Evolutionary conservation across 2,888 invertebrate species (phyloP), one percentile per base, ranked within the genome.

Genomic region (Eupsilia transversa): DNA sequence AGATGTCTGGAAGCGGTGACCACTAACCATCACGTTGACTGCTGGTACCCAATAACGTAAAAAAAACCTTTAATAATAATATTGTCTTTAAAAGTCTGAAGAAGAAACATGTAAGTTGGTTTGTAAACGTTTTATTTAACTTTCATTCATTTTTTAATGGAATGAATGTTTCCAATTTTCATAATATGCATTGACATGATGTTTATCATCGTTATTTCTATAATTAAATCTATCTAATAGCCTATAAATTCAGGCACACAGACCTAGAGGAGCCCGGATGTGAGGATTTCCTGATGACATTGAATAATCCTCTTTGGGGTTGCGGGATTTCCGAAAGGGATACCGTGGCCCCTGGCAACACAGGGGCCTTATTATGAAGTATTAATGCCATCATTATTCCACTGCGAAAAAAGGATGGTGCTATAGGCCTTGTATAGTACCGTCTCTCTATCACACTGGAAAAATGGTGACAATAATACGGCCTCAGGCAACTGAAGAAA

Each of bases 71-170:
- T 61, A 12, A 43, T 30, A 14, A 12, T 17, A 70, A 5, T 52
- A n/a, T 38, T 30, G 1, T 12, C 7, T 57, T 71, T 17, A 6
- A 12, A 27, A n/a, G 9, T 38, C 46, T n/a, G 23, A 27, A n/a
- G 65, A 57, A 41, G n/a, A 3, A n/a, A 64, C 17, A 76, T 38
- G 68, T 76, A 76, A 76, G 76, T 76, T 30, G 12, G 67, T 74
- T 64, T 74, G 33, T 49, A 73, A 33, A 23, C 30, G 14, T 64
- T 57, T 61, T 56, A 17, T 14, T 56, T 56, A n/a, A 57, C 10
- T n/a, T 33, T 17, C 33, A 63, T 57, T 38, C 3, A 49, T 20
- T 56, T 27, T 49, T 33, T 33, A 49, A 33, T 30, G 9, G 12
- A 59, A 59, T 61, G n/a, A 60, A 23, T 52, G 43, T 71, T 33